phyloP scores from a whole-genome alignment of 2,797 vertebrate species.

The Lagorchestes hirsutus region DNA sequence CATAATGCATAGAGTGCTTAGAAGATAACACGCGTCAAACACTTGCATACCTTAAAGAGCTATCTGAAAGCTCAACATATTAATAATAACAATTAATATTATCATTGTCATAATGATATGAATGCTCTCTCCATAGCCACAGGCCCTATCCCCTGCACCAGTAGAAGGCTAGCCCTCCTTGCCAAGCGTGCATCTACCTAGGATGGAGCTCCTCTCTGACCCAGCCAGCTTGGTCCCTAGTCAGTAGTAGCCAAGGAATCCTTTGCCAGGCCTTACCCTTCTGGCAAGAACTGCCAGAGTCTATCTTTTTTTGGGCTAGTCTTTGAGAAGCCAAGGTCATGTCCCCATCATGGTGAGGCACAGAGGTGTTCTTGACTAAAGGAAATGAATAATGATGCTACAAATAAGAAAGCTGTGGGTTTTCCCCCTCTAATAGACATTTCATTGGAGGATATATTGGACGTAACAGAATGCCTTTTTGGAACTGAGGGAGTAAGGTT shows the following conservation, averaged over 20 bases:
- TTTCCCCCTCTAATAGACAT: background rate
- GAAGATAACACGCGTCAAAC: background rate
- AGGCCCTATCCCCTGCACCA: background rate
- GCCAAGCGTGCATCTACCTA: background rate
- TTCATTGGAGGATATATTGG: background rate
- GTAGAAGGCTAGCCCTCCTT: background rate
- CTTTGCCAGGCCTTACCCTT: background rate
- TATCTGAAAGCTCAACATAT: background rate
- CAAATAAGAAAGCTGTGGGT: background rate
- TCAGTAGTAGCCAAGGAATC: background rate
- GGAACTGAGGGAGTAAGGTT: background rate
- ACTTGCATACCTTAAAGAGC: background rate
- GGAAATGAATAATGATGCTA: background rate
- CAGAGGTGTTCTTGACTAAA: background rate
- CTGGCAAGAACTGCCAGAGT: background rate
- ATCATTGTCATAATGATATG: background rate
- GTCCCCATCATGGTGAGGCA: background rate
- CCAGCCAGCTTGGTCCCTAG: background rate
- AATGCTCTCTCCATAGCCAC: background rate
- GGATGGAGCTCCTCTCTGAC: background rate
- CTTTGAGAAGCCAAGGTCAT: background rate
- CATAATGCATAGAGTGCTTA: background rate
- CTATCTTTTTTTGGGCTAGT: background rate
- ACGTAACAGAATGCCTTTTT: background rate
- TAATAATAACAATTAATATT: background rate